phyloP scores from a whole-genome alignment of 2,113 vertebrate species.

The Amphiprion percula region DNA sequence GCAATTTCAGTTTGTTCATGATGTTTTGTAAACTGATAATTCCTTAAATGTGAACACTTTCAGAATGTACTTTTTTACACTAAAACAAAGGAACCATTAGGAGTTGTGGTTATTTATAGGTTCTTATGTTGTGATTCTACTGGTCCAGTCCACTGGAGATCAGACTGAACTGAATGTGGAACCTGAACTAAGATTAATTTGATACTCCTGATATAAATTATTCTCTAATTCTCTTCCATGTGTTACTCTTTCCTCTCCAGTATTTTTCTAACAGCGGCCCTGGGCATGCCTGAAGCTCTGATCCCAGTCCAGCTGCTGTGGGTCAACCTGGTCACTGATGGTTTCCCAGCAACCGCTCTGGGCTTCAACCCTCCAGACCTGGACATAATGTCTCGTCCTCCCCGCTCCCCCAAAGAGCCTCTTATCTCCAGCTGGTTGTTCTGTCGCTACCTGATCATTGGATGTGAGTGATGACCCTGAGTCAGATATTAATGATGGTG shows the following conservation, averaged over 20 bases:
- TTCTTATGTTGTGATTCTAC: too few species aligned
- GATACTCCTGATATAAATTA: too few species aligned
- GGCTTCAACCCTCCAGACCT: slow-evolving; percentile 87
- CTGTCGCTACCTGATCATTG: slow-evolving; percentile 87
- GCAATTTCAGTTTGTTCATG: too few species aligned
- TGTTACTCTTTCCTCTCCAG: slow-evolving; percentile 51
- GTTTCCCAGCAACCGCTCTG: slow-evolving; percentile 86
- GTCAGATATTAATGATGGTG: background rate
- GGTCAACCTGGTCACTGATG: slow-evolving; percentile 87
- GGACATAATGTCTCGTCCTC: slow-evolving; percentile 86
- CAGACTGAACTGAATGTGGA: too few species aligned
- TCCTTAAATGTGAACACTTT: too few species aligned
- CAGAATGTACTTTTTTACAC: too few species aligned
- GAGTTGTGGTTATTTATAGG: too few species aligned
- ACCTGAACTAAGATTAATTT: too few species aligned
- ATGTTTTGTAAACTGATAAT: too few species aligned
- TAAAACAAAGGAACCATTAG: too few species aligned
- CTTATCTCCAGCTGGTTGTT: slow-evolving; percentile 87
- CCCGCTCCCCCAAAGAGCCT: slow-evolving; percentile 83
- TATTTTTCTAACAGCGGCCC: slow-evolving; percentile 85
- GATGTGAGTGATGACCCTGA: slow-evolving; percentile 72
- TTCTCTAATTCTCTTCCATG: background rate
- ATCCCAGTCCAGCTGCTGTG: slow-evolving; percentile 87
- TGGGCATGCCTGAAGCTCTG: slow-evolving; percentile 86
- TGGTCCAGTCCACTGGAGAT: too few species aligned